Conservation (phyloP, 2,113 vertebrate genomes). For the Ctenomys sociabilis region DNA sequence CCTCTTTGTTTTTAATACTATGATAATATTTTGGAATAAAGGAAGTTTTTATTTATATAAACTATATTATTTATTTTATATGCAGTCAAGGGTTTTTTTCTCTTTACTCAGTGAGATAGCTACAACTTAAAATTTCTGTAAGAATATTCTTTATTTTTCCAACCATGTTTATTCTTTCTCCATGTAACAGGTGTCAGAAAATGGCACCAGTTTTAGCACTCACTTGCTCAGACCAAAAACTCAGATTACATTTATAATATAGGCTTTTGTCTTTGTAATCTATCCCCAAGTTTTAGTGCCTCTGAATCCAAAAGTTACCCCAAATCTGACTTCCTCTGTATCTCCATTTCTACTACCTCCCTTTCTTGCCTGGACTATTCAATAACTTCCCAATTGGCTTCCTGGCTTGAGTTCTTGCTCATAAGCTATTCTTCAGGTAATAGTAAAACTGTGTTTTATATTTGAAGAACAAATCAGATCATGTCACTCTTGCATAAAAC, state of each 20-base stretch:
- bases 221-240: not conserved
- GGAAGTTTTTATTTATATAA: not conserved
- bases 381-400: not conserved
- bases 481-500: not conserved
- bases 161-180: not conserved
- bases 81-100: not conserved
- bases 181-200: conserved; percentile 7
- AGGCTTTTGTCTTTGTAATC: not conserved
- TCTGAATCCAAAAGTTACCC: not conserved
- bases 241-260: not conserved
- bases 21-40: not conserved
- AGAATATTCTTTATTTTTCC: not conserved
- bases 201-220: not conserved
- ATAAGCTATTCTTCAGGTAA: not conserved
- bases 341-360: not conserved
- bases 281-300: not conserved
- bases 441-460: not conserved
- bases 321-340: not conserved
- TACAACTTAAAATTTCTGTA: not conserved
- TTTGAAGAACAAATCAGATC: conserved; percentile 46
- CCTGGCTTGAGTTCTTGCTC: not conserved
- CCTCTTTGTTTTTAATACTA: not conserved
- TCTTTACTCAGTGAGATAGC: not conserved
- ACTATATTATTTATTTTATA: not conserved
- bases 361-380: not conserved